Conservation (phyloP, 2,888 invertebrate genomes). For the Linyphia triangularis region DNA sequence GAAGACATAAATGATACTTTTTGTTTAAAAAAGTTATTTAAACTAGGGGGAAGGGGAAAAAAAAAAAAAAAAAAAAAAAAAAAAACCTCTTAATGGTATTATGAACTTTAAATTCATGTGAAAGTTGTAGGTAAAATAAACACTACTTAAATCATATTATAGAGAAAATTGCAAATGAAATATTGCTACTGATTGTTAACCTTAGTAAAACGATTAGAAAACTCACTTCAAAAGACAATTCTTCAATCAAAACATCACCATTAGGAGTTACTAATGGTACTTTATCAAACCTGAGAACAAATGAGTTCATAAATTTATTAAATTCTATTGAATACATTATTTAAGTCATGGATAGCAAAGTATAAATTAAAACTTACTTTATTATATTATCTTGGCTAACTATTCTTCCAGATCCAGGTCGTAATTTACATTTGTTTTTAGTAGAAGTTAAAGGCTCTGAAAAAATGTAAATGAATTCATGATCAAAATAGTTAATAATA, state of each 20-base stretch:
- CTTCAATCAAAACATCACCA: conserved; percentile 94
- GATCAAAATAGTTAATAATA: neutral
- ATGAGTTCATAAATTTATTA: neutral
- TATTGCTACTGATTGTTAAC: neutral
- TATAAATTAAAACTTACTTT: conserved; percentile 34
- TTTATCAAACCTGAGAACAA: conserved; percentile 86
- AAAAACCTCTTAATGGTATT: too few species aligned
- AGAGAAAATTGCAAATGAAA: neutral
- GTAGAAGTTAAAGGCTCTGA: neutral
- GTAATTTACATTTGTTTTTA: conserved; percentile 42
- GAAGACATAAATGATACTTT: too few species aligned
- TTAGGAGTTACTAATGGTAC: conserved; percentile 98
- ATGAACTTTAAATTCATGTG: too few species aligned
- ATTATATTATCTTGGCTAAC: conserved; percentile 91
- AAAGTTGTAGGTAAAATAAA: too few species aligned
- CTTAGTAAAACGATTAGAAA: neutral
- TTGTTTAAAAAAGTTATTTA: too few species aligned
- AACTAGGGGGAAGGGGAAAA: too few species aligned
- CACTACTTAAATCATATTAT: too few species aligned
- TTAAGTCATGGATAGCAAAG: neutral
- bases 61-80: too few species aligned
- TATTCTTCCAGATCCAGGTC: conserved; percentile 88
- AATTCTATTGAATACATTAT: neutral
- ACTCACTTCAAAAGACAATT: conserved; percentile 86
- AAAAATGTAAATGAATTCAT: neutral